phyloP scores from a whole-genome alignment of 2,888 invertebrate genomes.

The Taphrorychus bicolor region DNA sequence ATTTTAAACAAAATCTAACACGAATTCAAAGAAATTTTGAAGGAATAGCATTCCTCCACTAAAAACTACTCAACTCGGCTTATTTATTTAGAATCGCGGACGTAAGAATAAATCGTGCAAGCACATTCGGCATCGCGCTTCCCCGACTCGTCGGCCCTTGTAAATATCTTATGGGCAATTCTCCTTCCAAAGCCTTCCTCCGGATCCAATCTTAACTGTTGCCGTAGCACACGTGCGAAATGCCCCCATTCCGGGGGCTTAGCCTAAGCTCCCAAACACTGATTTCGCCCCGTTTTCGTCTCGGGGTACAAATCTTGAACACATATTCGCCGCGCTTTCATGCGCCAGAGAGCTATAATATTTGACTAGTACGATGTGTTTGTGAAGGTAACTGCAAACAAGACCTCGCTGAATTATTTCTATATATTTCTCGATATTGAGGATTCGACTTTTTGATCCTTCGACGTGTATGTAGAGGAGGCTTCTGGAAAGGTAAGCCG shows the following conservation, averaged over 20 bases:
- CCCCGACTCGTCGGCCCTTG: slow-evolving; percentile 44
- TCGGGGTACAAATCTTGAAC: slow-evolving; percentile 33
- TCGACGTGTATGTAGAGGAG: too few species aligned
- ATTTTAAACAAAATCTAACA: too few species aligned
- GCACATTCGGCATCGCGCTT: slow-evolving; percentile 4
- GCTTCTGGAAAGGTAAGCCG: too few species aligned
- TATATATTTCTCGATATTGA: background rate
- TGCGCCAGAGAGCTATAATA: slow-evolving; percentile 17
- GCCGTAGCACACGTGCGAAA: slow-evolving; percentile 39
- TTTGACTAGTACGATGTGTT: slow-evolving; percentile 17
- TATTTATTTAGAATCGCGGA: background rate
- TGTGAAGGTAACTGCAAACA: slow-evolving; percentile 9
- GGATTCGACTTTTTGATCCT: background rate
- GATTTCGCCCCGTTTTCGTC: slow-evolving; percentile 30
- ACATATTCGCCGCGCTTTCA: slow-evolving; percentile 22
- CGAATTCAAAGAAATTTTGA: too few species aligned
- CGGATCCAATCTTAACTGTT: slow-evolving; percentile 54
- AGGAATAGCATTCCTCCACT: too few species aligned
- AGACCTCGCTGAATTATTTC: background rate
- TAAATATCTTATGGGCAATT: slow-evolving; percentile 58
- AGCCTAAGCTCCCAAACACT: slow-evolving; percentile 26
- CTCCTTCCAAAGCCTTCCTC: slow-evolving; percentile 51
- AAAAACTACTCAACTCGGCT: background rate
- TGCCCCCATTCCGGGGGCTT: slow-evolving; percentile 31
- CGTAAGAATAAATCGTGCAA: slow-evolving; percentile 1